phyloP scores from a whole-genome alignment of 2,888 invertebrate species.

The Anorthoa munda region DNA sequence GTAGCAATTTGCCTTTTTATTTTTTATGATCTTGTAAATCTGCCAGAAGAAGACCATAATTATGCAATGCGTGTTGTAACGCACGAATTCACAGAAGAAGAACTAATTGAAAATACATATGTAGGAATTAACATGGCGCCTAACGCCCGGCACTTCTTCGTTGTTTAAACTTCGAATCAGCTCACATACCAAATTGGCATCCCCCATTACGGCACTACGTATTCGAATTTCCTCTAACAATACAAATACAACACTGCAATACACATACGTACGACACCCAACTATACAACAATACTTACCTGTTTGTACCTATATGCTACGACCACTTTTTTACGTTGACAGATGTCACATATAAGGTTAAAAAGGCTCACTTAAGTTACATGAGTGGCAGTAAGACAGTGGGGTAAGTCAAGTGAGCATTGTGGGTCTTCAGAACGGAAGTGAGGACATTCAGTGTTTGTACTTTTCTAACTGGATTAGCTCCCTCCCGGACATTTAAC shows the following conservation, averaged over 20 bases:
- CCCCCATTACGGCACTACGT: not conserved
- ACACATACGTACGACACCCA: not conserved
- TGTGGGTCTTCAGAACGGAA: slow-evolving; percentile 88
- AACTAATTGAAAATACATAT: not conserved
- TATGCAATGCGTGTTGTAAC: slow-evolving; percentile 23
- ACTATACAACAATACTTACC: slow-evolving; percentile 15
- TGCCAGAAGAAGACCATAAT: slow-evolving; percentile 23
- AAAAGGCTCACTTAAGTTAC: slow-evolving; percentile 73
- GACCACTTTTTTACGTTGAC: slow-evolving; percentile 35
- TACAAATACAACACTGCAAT: slow-evolving; percentile 11
- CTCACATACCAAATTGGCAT: not conserved
- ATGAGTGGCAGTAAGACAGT: slow-evolving; percentile 87
- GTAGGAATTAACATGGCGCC: slow-evolving; percentile 5
- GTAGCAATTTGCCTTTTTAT: slow-evolving; percentile 39
- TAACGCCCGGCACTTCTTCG: not conserved
- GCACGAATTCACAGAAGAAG: slow-evolving; percentile 9
- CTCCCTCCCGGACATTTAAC: slow-evolving; percentile 85
- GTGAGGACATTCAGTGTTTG: slow-evolving; percentile 88
- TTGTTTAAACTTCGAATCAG: not conserved
- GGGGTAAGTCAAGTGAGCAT: slow-evolving; percentile 85
- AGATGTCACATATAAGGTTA: slow-evolving; percentile 49
- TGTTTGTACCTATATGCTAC: not conserved
- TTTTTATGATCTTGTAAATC: slow-evolving; percentile 16
- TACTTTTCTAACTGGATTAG: slow-evolving; percentile 90
- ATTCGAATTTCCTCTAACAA: not conserved